These are phyloP conservation scores for Syrmaticus mikado DNA, from an alignment of 2,113 vertebrate species.

Conservation along the genomic window DNA sequence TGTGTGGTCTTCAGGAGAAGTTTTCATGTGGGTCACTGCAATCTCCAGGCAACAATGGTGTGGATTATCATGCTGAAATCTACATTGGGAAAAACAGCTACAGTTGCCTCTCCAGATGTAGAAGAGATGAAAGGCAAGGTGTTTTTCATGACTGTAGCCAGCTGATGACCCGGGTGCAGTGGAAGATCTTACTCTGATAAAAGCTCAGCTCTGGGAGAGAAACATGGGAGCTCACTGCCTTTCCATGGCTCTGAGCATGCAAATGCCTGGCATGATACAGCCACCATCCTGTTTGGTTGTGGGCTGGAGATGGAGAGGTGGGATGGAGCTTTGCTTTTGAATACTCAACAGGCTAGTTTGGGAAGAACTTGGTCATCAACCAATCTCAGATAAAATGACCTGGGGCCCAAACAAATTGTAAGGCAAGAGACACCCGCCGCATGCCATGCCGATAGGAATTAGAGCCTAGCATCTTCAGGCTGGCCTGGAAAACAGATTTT, in stretches of 20 bases:
- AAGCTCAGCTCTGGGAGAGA: not conserved
- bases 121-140: conserved; percentile 31
- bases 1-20: conserved; percentile 52
- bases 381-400: not conserved
- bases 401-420: not conserved
- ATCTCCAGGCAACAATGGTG: not conserved
- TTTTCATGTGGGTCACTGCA: conserved; percentile 37
- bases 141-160: conserved; percentile 20
- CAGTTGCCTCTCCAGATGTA: conserved; percentile 20
- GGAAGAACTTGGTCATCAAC: not conserved
- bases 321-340: not conserved
- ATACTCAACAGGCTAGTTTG: not conserved
- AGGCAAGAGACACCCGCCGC: not conserved
- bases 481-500: conserved; percentile 5
- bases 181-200: not conserved
- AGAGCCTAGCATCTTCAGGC: not conserved
- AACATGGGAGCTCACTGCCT: fast-evolving
- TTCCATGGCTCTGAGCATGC: not conserved
- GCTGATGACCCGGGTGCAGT: not conserved
- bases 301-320: not conserved
- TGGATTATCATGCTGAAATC: not conserved
- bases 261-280: not conserved
- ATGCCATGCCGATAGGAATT: not conserved
- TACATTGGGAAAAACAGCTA: conserved; percentile 1
- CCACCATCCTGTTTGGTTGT: not conserved